Evolutionary conservation across 2,888 invertebrate species (phyloP).

Genomic region (Prostheceraeus crozeri): DNA sequence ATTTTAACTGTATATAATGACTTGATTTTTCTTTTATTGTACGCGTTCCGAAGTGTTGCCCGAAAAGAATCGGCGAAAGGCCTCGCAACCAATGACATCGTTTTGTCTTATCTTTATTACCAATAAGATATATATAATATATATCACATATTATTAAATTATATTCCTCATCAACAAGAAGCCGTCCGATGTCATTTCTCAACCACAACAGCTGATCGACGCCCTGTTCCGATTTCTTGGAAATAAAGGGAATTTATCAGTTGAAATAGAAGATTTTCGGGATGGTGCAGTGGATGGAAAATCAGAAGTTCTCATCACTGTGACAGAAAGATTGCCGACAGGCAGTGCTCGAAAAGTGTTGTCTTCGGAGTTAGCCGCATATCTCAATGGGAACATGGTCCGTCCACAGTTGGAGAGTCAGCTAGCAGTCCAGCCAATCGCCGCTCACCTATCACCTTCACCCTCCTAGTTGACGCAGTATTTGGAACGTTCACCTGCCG

Average conservation of each 20-base stretch:
- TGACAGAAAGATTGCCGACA: conserved; percentile 65
- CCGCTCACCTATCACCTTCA: conserved; percentile 65
- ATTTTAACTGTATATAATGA: too few relatives aligned
- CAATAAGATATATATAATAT: too few relatives aligned
- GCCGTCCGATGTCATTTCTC: conserved; percentile 68
- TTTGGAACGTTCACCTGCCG: conserved; percentile 72
- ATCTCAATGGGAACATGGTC: too few relatives aligned
- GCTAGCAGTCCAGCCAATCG: conserved; percentile 66
- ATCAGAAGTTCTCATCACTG: conserved; percentile 68
- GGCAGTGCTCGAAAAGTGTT: conserved; percentile 57
- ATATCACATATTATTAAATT: too few relatives aligned
- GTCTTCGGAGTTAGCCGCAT: conserved; percentile 53
- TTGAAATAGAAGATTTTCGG: conserved; percentile 71
- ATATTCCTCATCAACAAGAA: conserved; percentile 75
- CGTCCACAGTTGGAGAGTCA: conserved; percentile 65
- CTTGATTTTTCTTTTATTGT: too few relatives aligned
- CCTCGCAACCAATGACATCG: too few relatives aligned
- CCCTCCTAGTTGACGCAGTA: conserved; percentile 66
- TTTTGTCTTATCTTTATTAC: too few relatives aligned
- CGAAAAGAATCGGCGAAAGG: too few relatives aligned
- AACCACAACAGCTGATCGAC: conserved; percentile 64
- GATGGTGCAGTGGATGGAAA: conserved; percentile 69
- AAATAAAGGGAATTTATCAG: conserved; percentile 72
- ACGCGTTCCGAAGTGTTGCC: too few relatives aligned
- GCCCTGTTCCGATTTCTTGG: conserved; percentile 61